These are phyloP conservation scores for Merops nubicus DNA, from an alignment of 2,113 vertebrate genomes.

Conservation along the genomic window DNA sequence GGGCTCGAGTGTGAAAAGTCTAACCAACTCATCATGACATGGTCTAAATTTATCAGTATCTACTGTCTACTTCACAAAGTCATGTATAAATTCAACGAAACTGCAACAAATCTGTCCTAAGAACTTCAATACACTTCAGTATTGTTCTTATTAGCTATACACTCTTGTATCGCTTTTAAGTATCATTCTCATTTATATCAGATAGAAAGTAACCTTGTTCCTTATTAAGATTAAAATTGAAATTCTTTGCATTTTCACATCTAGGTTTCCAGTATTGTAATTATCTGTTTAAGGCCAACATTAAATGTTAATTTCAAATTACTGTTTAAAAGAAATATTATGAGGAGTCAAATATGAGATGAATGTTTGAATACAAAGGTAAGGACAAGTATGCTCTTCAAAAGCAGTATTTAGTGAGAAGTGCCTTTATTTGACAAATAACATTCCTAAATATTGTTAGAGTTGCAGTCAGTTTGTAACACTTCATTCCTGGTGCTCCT, in stretches of 20 bases:
- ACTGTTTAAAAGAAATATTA: not conserved
- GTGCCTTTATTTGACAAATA: not conserved
- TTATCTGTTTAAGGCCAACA: not conserved
- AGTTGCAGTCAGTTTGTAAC: not conserved
- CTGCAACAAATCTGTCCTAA: not conserved
- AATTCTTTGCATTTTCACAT: not conserved
- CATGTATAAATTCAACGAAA: accelerated
- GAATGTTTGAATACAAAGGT: not conserved
- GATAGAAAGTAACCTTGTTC: not conserved
- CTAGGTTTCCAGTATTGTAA: not conserved
- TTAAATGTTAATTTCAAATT: conserved; percentile 23
- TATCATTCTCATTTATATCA: not conserved
- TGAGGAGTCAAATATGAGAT: not conserved
- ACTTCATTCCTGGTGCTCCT: not conserved
- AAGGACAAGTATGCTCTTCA: not conserved
- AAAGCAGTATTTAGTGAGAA: not conserved
- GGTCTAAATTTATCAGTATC: not conserved
- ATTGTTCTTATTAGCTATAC: not conserved
- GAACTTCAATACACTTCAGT: not conserved
- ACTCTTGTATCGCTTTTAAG: not conserved
- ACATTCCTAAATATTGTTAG: not conserved
- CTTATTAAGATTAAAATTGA: not conserved
- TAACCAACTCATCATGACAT: not conserved
- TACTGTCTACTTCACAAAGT: not conserved
- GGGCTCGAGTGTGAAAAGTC: not conserved